Percentiles rank a stretch among this genome's conserved stretches.
These are phyloP conservation scores for Synanthedon andrenaeformis DNA, from an alignment of 2,888 invertebrate species.

Conservation along the genomic window DNA sequence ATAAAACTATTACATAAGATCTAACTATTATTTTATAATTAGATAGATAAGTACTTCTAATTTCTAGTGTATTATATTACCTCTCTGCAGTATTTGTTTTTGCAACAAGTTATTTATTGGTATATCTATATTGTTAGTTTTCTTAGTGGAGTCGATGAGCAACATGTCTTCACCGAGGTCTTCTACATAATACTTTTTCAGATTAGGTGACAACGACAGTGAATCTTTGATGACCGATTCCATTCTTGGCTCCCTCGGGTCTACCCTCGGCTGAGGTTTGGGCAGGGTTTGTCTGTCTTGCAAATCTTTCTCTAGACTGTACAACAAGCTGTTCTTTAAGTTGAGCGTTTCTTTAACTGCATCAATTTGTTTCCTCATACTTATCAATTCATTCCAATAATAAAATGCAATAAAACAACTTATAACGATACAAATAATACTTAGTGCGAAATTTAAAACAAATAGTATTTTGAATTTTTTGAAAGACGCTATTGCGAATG, in stretches of 20 bases:
- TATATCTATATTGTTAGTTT: conserved; percentile 30
- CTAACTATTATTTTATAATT: background rate
- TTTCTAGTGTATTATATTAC: too few species aligned
- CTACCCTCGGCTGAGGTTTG: conserved; percentile 19
- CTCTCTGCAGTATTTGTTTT: conserved; percentile 33
- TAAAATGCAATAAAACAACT: conserved; percentile 53
- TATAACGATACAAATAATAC: conserved; percentile 48
- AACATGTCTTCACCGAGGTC: conserved; percentile 52
- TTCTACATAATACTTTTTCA: conserved; percentile 45
- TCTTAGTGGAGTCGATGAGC: conserved; percentile 51
- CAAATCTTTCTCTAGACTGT: conserved; percentile 22
- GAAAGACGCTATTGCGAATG: conserved; percentile 61
- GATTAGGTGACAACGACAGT: conserved; percentile 20
- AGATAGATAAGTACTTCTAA: background rate
- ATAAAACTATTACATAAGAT: background rate
- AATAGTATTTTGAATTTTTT: conserved; percentile 62
- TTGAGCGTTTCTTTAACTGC: conserved; percentile 44
- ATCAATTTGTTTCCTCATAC: conserved; percentile 50
- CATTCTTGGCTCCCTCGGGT: conserved; percentile 33
- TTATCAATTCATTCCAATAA: conserved; percentile 56
- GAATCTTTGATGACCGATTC: conserved; percentile 15
- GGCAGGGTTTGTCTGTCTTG: conserved; percentile 31
- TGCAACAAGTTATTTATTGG: conserved; percentile 4
- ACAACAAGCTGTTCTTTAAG: conserved; percentile 18
- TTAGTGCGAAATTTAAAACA: conserved; percentile 53